A percentile compares a stretch with the other conserved stretches of the same genome.
Conservation (phyloP, 37 sponge, comb jelly and placozoan genomes). For the Bolinopsis microptera region DNA sequence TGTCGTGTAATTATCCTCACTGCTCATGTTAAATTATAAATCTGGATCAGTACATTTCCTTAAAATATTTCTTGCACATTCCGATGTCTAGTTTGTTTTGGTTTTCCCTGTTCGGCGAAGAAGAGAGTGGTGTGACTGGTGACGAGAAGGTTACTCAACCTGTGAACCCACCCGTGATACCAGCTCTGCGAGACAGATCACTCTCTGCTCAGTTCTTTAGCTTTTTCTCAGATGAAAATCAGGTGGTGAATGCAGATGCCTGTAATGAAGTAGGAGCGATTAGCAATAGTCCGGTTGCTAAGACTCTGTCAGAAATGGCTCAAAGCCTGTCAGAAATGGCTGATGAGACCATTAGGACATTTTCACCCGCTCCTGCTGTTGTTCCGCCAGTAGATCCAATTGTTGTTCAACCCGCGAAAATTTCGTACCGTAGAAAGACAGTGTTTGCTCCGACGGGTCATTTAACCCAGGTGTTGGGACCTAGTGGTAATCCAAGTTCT, state of each 20-base stretch:
- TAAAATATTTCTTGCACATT: background rate
- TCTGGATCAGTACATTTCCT: background rate
- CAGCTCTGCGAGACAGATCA: conserved; percentile 4
- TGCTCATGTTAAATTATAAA: background rate
- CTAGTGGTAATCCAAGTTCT: background rate
- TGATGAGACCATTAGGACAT: conserved; percentile 14
- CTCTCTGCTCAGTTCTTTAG: background rate
- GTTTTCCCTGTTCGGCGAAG: background rate
- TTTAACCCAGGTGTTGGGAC: background rate
- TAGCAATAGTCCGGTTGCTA: background rate
- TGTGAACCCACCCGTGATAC: background rate
- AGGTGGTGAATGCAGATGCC: background rate
- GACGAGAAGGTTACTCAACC: background rate
- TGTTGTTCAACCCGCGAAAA: background rate
- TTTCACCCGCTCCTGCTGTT: conserved; percentile 17
- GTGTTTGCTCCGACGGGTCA: background rate
- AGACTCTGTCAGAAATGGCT: conserved; percentile 61
- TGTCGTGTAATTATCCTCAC: conserved; percentile 16
- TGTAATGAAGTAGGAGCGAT: background rate
- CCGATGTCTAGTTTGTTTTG: conserved; percentile 30
- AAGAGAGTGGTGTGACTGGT: background rate
- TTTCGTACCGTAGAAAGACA: background rate
- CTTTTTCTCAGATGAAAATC: background rate
- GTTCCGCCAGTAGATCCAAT: no score
- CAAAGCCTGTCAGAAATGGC: background rate